A percentile compares a stretch with the other conserved stretches of the same genome.
Evolutionary conservation across 2,797 vertebrate species (phyloP).

Genomic region (Tragopan temminckii): DNA sequence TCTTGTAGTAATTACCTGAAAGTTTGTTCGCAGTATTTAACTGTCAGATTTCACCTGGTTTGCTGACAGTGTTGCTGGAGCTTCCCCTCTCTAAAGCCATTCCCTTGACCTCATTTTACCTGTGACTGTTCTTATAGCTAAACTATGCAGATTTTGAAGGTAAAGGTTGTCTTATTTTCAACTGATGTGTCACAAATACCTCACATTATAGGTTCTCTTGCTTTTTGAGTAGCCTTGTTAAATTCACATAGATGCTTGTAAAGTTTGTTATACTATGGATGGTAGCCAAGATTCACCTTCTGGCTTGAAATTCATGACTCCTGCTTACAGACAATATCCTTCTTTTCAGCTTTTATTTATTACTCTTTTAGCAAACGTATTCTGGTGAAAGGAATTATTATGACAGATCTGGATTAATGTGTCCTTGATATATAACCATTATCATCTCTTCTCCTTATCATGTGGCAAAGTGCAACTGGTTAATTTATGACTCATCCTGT

Average conservation of each 20-base stretch:
- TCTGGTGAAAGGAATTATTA: neutral
- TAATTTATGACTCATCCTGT: neutral
- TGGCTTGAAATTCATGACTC: neutral
- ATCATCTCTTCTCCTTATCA: neutral
- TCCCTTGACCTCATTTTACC: neutral
- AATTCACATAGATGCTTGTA: neutral
- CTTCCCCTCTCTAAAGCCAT: neutral
- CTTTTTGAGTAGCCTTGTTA: neutral
- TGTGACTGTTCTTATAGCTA: neutral
- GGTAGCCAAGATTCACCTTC: neutral
- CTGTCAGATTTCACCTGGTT: neutral
- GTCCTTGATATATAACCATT: neutral
- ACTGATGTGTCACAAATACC: neutral
- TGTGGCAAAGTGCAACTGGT: neutral
- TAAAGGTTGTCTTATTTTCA: neutral
- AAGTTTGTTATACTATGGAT: neutral
- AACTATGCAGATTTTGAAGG: neutral
- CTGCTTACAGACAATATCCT: neutral
- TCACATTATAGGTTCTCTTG: neutral
- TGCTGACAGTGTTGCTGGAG: neutral
- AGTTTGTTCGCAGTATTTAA: conserved; percentile 26
- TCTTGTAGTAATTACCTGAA: neutral
- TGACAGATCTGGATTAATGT: neutral
- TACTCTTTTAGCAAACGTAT: neutral
- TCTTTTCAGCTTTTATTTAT: conserved; percentile 12